Conservation (phyloP, 2,797 vertebrate species). For the Natrix natrix region DNA sequence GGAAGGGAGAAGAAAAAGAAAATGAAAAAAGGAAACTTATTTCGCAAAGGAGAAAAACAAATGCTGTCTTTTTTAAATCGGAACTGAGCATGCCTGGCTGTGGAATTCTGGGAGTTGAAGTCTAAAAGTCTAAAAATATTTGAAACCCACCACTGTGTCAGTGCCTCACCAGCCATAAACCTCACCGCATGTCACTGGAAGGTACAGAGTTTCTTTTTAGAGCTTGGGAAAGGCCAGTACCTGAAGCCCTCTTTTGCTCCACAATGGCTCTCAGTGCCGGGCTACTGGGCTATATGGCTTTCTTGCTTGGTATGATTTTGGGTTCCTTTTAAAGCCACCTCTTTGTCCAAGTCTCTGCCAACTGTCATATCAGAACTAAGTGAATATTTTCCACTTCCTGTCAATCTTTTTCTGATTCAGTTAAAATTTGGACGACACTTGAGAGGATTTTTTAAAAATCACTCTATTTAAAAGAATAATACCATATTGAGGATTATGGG, state of each 20-base stretch:
- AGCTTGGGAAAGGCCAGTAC: neutral
- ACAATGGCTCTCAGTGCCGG: neutral
- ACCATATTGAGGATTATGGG: neutral
- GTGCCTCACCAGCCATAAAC: too few relatives aligned
- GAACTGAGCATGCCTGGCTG: too few relatives aligned
- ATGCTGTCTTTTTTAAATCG: too few relatives aligned
- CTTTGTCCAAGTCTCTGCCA: neutral
- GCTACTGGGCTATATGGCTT: neutral
- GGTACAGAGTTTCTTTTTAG: neutral
- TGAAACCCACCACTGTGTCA: too few relatives aligned
- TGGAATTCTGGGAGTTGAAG: too few relatives aligned
- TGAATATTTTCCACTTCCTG: neutral
- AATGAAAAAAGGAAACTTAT: too few relatives aligned
- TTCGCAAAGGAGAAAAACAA: too few relatives aligned
- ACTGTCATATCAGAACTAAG: neutral
- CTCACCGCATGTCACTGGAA: too few relatives aligned
- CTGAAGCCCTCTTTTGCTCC: neutral
- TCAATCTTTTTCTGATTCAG: neutral
- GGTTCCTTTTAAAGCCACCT: neutral
- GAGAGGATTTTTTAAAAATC: neutral
- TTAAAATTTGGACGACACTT: neutral
- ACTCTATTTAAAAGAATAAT: neutral
- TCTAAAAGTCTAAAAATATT: too few relatives aligned
- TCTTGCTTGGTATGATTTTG: neutral
- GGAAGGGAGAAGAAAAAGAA: too few relatives aligned